A percentile compares a stretch with the other conserved stretches of the same genome.
Evolutionary conservation across 2,888 invertebrate genomes (phyloP).

Genomic region (Muscina levida): DNA sequence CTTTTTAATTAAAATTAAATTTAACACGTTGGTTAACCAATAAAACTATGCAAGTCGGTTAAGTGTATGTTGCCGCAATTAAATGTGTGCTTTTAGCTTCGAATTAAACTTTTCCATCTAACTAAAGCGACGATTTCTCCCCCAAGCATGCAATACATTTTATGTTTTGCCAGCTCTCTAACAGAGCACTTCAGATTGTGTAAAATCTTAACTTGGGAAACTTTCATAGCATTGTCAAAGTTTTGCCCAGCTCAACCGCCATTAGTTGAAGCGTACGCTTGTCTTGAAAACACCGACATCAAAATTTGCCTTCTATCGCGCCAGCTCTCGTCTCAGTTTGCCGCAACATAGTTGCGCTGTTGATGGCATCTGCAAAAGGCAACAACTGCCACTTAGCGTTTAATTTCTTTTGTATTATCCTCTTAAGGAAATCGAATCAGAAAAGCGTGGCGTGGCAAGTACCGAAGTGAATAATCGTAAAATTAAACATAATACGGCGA

Average conservation of each 20-base stretch:
- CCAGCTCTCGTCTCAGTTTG: neutral
- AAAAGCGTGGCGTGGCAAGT: neutral
- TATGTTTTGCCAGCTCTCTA: neutral
- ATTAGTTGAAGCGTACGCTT: neutral
- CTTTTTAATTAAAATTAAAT: slow-evolving; percentile 7
- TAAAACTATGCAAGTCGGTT: too few species aligned
- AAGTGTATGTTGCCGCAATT: neutral
- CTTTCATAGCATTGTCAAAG: slow-evolving; percentile 9
- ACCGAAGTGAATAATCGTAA: slow-evolving; percentile 35
- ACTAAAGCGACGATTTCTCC: neutral
- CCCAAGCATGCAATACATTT: slow-evolving; percentile 4
- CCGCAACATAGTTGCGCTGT: neutral
- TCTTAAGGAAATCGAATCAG: slow-evolving; percentile 39
- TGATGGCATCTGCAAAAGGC: slow-evolving; percentile 8
- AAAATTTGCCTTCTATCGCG: too few species aligned
- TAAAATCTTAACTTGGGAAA: slow-evolving; percentile 11
- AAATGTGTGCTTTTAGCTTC: neutral
- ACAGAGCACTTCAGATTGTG: neutral
- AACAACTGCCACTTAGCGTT: slow-evolving; percentile 58
- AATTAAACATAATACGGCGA: slow-evolving; percentile 21
- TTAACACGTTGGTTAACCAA: too few species aligned
- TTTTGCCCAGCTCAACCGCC: neutral
- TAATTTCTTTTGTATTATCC: slow-evolving; percentile 47
- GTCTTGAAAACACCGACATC: neutral
- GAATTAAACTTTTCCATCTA: neutral